phyloP scores from a whole-genome alignment of 64 coral and sea anemone species.

The Platygyra sinensis region DNA sequence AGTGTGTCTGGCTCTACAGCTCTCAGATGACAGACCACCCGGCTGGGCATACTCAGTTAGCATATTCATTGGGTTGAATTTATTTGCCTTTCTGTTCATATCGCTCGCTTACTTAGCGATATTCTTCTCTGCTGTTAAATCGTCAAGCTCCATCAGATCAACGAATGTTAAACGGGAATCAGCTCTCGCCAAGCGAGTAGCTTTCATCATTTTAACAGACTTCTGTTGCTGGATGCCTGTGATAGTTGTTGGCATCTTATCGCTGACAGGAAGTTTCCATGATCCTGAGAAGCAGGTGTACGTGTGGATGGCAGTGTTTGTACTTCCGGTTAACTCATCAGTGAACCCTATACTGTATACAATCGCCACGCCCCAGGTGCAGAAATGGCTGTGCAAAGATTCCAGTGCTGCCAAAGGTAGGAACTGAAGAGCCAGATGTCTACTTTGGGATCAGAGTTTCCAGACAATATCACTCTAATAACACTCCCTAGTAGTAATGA shows the following conservation, averaged over 20 bases:
- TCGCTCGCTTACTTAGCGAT: constrained; percentile 31
- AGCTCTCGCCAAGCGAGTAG: constrained; percentile 32
- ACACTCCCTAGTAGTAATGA: too few species aligned
- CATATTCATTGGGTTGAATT: constrained; percentile 44
- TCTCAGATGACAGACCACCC: constrained; percentile 5
- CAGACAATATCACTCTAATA: too few species aligned
- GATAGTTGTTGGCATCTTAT: constrained; percentile 44
- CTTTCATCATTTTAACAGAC: constrained; percentile 55
- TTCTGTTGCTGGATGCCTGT: constrained; percentile 65
- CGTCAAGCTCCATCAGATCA: constrained; percentile 16
- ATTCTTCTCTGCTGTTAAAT: constrained; percentile 20
- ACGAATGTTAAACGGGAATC: constrained; percentile 48
- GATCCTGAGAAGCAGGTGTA: constrained; percentile 52
- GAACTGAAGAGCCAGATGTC: neutral
- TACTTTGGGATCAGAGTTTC: too few species aligned
- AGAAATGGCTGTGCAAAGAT: neutral
- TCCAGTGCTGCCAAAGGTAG: neutral
- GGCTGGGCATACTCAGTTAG: constrained; percentile 42
- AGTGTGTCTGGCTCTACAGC: constrained; percentile 52
- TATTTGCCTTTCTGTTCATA: constrained; percentile 29
- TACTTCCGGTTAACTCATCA: constrained; percentile 51
- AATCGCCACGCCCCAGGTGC: constrained; percentile 10
- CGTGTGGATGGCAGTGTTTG: constrained; percentile 65
- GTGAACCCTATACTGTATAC: constrained; percentile 66
- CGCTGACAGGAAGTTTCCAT: constrained; percentile 24